phyloP scores from a whole-genome alignment of 2,888 invertebrate genomes.

The Allolobophora icterica region DNA sequence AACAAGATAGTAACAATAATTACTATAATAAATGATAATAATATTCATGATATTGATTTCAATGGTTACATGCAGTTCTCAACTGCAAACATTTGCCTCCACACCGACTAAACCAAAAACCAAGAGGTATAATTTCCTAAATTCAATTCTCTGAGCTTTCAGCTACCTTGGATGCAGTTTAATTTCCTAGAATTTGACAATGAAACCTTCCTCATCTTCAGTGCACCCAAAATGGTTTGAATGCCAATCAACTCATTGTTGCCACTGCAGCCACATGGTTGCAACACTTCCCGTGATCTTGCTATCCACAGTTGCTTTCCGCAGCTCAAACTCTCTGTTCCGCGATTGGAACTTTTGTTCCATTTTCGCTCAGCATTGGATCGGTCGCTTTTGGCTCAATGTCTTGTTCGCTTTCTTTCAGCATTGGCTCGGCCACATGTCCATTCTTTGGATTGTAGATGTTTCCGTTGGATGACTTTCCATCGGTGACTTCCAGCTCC shows the following conservation, averaged over 20 bases:
- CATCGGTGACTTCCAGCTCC: neutral
- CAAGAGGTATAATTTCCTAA: neutral
- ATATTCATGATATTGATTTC: neutral
- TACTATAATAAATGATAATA: neutral
- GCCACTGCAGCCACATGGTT: neutral
- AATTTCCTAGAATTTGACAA: neutral
- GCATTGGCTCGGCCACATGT: neutral
- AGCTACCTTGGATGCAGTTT: neutral
- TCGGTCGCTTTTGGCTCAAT: neutral
- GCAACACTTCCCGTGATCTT: neutral
- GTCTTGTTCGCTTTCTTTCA: neutral
- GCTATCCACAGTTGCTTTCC: neutral
- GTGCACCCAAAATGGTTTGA: no score
- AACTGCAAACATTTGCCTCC: neutral
- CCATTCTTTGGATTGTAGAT: conserved; percentile 22
- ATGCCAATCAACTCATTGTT: no score
- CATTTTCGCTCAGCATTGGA: neutral
- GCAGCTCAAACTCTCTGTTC: neutral
- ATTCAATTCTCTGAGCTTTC: neutral
- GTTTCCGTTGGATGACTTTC: neutral
- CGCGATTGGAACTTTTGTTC: neutral
- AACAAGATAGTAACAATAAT: neutral
- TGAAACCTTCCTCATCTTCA: neutral
- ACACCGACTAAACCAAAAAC: neutral
- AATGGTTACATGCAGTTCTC: neutral